These are phyloP conservation scores for Zaprionus nigranus DNA, from an alignment of 1,140 invertebrate genomes.

Conservation along the genomic window DNA sequence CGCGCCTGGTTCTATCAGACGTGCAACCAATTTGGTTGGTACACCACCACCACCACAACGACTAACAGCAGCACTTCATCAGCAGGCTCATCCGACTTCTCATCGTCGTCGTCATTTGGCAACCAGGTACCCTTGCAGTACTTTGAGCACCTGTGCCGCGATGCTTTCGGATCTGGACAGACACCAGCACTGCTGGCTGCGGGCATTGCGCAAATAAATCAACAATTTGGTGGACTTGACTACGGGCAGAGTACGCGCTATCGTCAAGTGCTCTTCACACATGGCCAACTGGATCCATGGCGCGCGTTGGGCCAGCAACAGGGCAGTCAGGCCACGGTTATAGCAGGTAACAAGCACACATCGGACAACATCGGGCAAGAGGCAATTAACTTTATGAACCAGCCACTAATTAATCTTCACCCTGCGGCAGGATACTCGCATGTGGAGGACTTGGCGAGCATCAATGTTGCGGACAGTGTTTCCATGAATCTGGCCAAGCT, in stretches of 20 bases:
- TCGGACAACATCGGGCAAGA: not conserved
- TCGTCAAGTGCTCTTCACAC: constrained; percentile 86
- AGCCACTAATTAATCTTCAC: constrained; percentile 39
- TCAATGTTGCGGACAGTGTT: constrained; percentile 62
- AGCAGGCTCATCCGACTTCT: too few species aligned
- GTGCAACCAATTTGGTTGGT: constrained; percentile 91
- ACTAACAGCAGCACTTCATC: constrained; percentile 80
- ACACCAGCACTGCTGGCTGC: constrained; percentile 84
- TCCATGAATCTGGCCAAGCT: constrained; percentile 78
- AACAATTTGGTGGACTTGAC: constrained; percentile 86
- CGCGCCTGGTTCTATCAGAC: constrained; percentile 90
- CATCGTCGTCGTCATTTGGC: constrained; percentile 87
- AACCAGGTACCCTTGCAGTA: constrained; percentile 86
- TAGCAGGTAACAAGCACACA: constrained; percentile 50
- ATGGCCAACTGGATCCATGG: constrained; percentile 89
- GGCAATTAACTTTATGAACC: constrained; percentile 34
- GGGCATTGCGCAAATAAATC: constrained; percentile 86
- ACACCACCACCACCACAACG: constrained; percentile 59
- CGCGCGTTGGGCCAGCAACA: constrained; percentile 60
- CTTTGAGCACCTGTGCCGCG: constrained; percentile 87
- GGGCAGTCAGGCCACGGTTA: constrained; percentile 63
- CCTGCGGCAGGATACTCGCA: constrained; percentile 68
- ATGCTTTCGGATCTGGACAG: constrained; percentile 86
- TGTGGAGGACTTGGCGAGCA: constrained; percentile 68
- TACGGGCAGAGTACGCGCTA: constrained; percentile 84